Percentiles rank a stretch among this genome's conserved stretches.
These are phyloP conservation scores for Sceliomorpha sp. DNA, from an alignment of 2,888 invertebrate genomes.

Conservation along the genomic window DNA sequence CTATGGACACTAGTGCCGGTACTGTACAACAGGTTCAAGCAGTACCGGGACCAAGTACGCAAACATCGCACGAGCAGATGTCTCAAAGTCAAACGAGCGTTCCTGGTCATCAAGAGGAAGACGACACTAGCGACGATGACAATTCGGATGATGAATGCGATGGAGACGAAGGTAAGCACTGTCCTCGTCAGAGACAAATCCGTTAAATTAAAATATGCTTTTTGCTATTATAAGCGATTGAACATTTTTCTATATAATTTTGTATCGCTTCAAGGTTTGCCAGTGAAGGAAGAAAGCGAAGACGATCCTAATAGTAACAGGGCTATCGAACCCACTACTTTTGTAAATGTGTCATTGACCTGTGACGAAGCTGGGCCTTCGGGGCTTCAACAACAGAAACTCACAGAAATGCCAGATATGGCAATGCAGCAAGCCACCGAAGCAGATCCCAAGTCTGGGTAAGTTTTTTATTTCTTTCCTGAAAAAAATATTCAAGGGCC, in stretches of 20 bases:
- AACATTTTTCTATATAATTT: no score
- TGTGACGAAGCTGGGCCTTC: conserved; percentile 79
- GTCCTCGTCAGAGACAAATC: no score
- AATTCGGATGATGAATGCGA: conserved; percentile 77
- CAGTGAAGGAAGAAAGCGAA: conserved; percentile 77
- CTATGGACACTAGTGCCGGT: conserved; percentile 73
- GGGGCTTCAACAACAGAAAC: conserved; percentile 78
- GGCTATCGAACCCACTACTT: conserved; percentile 75
- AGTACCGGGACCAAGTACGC: conserved; percentile 74
- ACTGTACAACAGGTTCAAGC: conserved; percentile 72
- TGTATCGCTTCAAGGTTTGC: conserved; percentile 65
- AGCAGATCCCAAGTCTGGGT: conserved; percentile 78
- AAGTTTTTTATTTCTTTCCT: conserved; percentile 69
- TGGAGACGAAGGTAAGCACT: conserved; percentile 73
- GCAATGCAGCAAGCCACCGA: conserved; percentile 67
- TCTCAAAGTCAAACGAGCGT: conserved; percentile 65
- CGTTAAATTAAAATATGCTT: no score
- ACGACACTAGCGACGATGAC: conserved; percentile 74
- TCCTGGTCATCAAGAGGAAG: conserved; percentile 68
- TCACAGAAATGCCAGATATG: conserved; percentile 74
- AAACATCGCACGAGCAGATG: conserved; percentile 70
- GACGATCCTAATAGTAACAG: conserved; percentile 71
- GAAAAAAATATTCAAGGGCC: conserved; percentile 61
- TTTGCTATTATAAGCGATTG: no score
- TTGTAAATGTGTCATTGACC: conserved; percentile 75